Percentiles rank a stretch among this genome's conserved stretches.
These are phyloP conservation scores for Megalopta genalis DNA, from an alignment of 1,140 invertebrate genomes.

Conservation along the genomic window DNA sequence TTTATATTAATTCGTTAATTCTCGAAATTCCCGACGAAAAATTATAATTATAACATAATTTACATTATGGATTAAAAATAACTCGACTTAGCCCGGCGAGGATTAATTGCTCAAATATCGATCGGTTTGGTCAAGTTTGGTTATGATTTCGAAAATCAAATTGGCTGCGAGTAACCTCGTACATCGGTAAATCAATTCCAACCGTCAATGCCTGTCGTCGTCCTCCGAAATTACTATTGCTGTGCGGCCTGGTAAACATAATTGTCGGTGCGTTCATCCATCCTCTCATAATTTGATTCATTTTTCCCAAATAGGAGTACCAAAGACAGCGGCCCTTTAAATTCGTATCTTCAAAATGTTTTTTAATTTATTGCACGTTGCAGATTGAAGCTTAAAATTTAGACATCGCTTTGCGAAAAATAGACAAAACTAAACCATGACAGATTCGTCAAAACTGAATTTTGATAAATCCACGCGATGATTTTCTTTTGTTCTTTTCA, in stretches of 20 bases:
- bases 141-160: conserved; percentile 34
- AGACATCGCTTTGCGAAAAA: neutral
- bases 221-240: conserved; percentile 13
- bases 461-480: conserved; percentile 1
- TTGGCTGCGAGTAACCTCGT: conserved; percentile 49
- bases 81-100: too few relatives aligned
- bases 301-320: conserved; percentile 27
- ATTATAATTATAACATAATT: too few relatives aligned
- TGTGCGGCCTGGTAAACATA: neutral
- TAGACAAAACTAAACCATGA: neutral
- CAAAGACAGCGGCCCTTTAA: neutral
- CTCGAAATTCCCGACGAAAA: neutral
- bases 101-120: neutral
- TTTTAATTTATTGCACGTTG: neutral
- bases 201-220: conserved; percentile 51
- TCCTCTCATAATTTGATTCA: conserved; percentile 18
- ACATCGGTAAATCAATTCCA: conserved; percentile 51
- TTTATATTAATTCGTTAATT: neutral
- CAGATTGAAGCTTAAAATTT: conserved; percentile 28
- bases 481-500: conserved; percentile 11
- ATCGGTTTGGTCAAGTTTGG: neutral
- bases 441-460: neutral
- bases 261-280: neutral
- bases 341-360: neutral
- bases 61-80: too few relatives aligned